phyloP scores from a whole-genome alignment of 2,797 vertebrate genomes.

The Hirundo rustica region DNA sequence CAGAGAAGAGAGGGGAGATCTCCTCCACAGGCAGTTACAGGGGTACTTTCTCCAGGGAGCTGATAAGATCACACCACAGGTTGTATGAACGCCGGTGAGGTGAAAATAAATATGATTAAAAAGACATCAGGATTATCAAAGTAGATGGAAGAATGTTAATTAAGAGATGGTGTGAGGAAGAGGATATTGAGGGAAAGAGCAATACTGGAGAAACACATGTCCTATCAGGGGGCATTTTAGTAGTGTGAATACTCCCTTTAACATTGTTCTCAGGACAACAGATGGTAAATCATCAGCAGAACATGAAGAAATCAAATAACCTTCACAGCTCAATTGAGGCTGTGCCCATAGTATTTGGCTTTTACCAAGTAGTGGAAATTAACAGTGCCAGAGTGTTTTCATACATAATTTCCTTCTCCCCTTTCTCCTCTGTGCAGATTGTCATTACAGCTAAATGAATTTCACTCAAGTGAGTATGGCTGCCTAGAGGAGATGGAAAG shows the following conservation, averaged over 20 bases:
- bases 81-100: not conserved
- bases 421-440: not conserved
- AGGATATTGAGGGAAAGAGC: not conserved
- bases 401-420: not conserved
- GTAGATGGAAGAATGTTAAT: not conserved
- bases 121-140: not conserved
- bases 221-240: not conserved
- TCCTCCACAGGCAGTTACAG: not conserved
- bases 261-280: conserved; percentile 27
- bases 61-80: not conserved
- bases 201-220: not conserved
- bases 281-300: conserved; percentile 45
- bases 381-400: not conserved
- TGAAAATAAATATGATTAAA: conserved; percentile 31
- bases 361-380: conserved; percentile 30
- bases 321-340: conserved; percentile 38
- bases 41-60: not conserved
- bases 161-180: not conserved
- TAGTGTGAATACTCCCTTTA: conserved; percentile 7
- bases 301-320: conserved; percentile 48
- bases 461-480: not conserved
- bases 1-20: not conserved
- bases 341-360: not conserved
- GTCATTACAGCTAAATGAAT: conserved; percentile 46
- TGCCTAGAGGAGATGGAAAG: not conserved